Evolutionary conservation across 2,113 vertebrate genomes (phyloP).

Genomic region (Turnix velox): DNA sequence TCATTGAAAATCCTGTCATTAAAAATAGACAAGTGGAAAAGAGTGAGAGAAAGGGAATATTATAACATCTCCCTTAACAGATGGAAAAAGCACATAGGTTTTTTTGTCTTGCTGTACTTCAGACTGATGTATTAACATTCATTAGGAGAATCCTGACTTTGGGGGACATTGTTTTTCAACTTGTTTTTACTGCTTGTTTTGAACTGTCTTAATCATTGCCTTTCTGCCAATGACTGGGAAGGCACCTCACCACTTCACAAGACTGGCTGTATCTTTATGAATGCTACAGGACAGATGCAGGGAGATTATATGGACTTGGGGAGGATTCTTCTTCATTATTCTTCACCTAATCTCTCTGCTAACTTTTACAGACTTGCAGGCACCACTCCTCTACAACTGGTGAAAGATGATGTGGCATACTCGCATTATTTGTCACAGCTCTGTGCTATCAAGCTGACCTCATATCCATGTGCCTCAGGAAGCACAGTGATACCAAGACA

Average conservation of each 20-base stretch:
- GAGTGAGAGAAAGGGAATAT: neutral
- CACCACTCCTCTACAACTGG: neutral
- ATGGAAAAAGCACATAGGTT: neutral
- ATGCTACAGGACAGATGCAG: neutral
- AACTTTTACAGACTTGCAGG: constrained; percentile 20
- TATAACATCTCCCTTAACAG: neutral
- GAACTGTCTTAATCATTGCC: neutral
- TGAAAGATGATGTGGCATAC: neutral
- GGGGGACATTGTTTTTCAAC: neutral
- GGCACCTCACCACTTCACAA: neutral
- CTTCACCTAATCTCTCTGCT: constrained; percentile 36
- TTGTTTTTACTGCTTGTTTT: neutral
- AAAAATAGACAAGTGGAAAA: neutral
- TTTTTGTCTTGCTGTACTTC: neutral
- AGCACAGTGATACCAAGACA: neutral
- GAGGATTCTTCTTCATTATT: constrained; percentile 34
- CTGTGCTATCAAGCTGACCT: neutral
- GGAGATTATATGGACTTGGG: constrained; percentile 3
- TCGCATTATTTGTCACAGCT: neutral
- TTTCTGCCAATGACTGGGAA: neutral
- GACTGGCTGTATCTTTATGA: rapidly evolving
- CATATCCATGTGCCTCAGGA: neutral
- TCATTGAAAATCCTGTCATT: neutral
- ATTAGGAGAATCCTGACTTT: neutral
- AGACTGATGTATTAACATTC: neutral